phyloP scores from a whole-genome alignment of 2,888 invertebrate genomes.

The Shargacucullia verbasci region DNA sequence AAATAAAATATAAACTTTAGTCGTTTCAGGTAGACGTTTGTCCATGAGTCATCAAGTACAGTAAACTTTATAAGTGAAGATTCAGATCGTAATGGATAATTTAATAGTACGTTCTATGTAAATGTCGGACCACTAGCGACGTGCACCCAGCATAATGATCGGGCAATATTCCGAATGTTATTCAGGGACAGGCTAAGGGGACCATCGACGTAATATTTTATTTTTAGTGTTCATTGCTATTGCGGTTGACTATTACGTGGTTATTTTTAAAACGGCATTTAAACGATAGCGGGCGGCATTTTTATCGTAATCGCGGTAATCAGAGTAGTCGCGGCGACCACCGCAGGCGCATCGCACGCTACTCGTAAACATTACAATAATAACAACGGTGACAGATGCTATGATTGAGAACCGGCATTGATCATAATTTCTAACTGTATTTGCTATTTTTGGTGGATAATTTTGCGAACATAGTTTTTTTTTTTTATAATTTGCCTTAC shows the following conservation, averaged over 20 bases:
- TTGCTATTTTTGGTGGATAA: neutral
- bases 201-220: conserved; percentile 67
- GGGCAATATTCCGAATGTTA: conserved; percentile 72
- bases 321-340: conserved; percentile 68
- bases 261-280: conserved; percentile 76
- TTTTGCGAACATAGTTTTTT: no score
- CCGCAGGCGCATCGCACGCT: conserved; percentile 64
- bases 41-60: conserved; percentile 47
- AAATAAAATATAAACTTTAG: conserved; percentile 50
- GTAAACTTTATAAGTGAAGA: conserved; percentile 59
- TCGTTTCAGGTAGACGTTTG: conserved; percentile 20
- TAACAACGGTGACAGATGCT: conserved; percentile 53
- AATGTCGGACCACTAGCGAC: conserved; percentile 63
- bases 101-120: conserved; percentile 68
- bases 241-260: conserved; percentile 73
- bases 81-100: conserved; percentile 60
- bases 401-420: conserved; percentile 54
- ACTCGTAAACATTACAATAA: conserved; percentile 69
- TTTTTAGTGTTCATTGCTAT: conserved; percentile 73
- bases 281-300: conserved; percentile 71
- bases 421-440: conserved; percentile 8
- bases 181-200: conserved; percentile 62
- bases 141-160: conserved; percentile 62
- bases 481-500: no score
- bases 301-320: conserved; percentile 78